Evolutionary conservation across 2,797 vertebrate genomes (phyloP), one percentile per base, ranked within the genome.

Genomic region (Poecilia picta): DNA sequence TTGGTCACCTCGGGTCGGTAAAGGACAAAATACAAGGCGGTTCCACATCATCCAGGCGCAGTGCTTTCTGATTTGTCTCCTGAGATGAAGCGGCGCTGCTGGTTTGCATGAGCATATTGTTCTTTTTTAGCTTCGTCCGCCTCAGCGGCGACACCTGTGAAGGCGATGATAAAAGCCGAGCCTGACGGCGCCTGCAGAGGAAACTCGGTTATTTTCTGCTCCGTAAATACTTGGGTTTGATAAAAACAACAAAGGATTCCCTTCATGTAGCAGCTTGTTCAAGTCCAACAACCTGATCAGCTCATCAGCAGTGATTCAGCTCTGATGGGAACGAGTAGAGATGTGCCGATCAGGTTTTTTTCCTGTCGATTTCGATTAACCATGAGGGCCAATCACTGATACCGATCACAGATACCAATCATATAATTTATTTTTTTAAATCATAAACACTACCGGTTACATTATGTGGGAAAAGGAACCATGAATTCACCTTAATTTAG

Each of bases 91-190:
- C 12, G 7, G 4, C 62, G 20, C 11, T 31, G 74, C 55, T 33
- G 31, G 72, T 53, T 20, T 53, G 74, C 55, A 33, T 20, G 18
- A 73, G 7, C 43, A 53, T 23, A 16, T 55, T n/a, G 25, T 62
- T 31, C 15, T 39, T 5, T 51, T 25, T 28, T 8, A 46, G 64
- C 23, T 43, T 43, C 5, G 10, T 57, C n/a, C 15, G 33, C 55
- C 25, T 62, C 51, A 16, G 51, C 28, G 8, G n/a, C 25, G 28
- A 28, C 33, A 31, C n/a, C 15, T 62, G 73, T 46, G 43, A 64
- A 64, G 41, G 57, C 41, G 73, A 39, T 13, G 49, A 73, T 75
- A 75, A 46, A 75, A 75, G 8, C n/a, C 7, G 3, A 20, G 57
- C 31, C 74, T 45, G 16, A 18, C 43, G 16, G 45, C 15, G 62